phyloP scores from a whole-genome alignment of 1,140 invertebrate species.

The Pinna nobilis region DNA sequence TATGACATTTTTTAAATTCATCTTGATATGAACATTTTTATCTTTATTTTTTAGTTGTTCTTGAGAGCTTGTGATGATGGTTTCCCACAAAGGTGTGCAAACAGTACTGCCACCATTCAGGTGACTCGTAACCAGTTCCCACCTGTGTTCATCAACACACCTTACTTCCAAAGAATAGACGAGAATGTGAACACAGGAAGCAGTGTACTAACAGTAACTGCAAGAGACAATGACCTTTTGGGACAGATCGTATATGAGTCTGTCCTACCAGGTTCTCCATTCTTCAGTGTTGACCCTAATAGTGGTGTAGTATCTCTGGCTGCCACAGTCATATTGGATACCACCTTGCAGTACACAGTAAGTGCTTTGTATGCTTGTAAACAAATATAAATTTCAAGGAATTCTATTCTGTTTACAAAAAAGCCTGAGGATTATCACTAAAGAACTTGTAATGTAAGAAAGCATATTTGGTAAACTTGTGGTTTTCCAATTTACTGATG shows the following conservation, averaged over 20 bases:
- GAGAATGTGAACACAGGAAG: slow-evolving; percentile 34
- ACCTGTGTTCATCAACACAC: slow-evolving; percentile 82
- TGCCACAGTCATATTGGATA: slow-evolving; percentile 85
- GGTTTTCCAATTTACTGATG: too few species aligned
- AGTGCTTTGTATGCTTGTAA: too few species aligned
- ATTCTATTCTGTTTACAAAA: too few species aligned
- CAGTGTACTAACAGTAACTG: slow-evolving; percentile 19
- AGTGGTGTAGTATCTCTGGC: slow-evolving; percentile 89
- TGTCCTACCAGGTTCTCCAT: slow-evolving; percentile 46
- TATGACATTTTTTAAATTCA: too few species aligned
- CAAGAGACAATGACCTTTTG: slow-evolving; percentile 40
- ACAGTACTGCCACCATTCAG: slow-evolving; percentile 86
- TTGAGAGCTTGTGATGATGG: slow-evolving; percentile 92
- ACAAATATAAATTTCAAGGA: too few species aligned
- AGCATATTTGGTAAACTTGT: too few species aligned
- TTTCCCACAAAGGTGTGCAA: slow-evolving; percentile 87
- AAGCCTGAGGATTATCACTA: too few species aligned
- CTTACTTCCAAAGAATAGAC: slow-evolving; percentile 36
- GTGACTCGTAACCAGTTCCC: slow-evolving; percentile 85
- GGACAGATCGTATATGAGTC: slow-evolving; percentile 51
- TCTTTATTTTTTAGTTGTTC: slow-evolving; percentile 74
- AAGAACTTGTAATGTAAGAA: too few species aligned
- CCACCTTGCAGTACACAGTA: slow-evolving; percentile 61
- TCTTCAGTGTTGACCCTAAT: slow-evolving; percentile 89
- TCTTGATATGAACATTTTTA: too few species aligned